These are phyloP conservation scores for Catharus ustulatus DNA, from an alignment of 2,797 vertebrate species.

Conservation along the genomic window DNA sequence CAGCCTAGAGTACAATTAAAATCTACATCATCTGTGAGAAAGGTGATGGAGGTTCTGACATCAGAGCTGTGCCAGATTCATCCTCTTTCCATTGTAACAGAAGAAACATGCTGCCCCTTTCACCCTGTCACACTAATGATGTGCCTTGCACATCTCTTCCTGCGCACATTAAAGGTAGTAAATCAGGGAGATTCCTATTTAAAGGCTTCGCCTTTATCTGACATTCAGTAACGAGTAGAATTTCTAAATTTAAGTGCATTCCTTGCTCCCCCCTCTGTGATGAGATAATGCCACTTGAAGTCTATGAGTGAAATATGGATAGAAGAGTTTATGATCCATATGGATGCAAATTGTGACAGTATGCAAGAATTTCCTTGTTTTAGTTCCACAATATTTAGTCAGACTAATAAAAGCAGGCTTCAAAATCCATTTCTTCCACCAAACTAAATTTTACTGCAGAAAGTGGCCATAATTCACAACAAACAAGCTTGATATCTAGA, in stretches of 20 bases:
- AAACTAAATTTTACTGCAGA: constrained; percentile 71
- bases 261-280: constrained; percentile 45
- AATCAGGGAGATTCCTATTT: constrained; percentile 74
- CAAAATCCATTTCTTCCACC: constrained; percentile 71
- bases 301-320: constrained; percentile 60
- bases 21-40: constrained; percentile 81
- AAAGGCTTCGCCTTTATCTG: constrained; percentile 77
- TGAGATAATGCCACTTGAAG: constrained; percentile 66
- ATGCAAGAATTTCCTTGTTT: constrained; percentile 72
- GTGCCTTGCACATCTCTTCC: constrained; percentile 65
- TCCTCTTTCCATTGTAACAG: constrained; percentile 74
- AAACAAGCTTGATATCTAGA: constrained; percentile 62
- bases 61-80: constrained; percentile 78
- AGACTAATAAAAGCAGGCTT: constrained; percentile 72
- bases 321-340: constrained; percentile 74
- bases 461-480: constrained; percentile 70
- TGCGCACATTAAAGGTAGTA: constrained; percentile 72
- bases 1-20: constrained; percentile 80
- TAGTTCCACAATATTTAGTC: constrained; percentile 67
- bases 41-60: constrained; percentile 81
- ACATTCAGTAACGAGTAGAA: constrained; percentile 73
- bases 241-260: constrained; percentile 70
- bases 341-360: constrained; percentile 63
- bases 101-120: constrained; percentile 76
- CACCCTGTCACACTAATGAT: constrained; percentile 78